Evolutionary conservation across 2,113 vertebrate species (phyloP).

Genomic region (Asarcornis scutulata): DNA sequence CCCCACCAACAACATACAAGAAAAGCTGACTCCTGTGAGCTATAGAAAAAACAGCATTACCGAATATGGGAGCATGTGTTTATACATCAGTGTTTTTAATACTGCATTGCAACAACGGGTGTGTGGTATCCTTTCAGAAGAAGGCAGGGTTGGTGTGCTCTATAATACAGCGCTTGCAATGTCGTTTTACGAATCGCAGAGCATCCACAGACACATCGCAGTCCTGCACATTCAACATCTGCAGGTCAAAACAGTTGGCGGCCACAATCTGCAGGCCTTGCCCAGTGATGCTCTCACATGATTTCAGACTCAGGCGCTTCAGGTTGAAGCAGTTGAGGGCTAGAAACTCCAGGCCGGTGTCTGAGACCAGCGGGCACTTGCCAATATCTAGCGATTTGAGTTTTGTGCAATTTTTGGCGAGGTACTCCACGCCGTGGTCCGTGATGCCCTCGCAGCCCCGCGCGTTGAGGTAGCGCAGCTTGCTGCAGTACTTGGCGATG

Average conservation of each 20-base stretch:
- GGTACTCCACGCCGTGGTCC: constrained; percentile 93
- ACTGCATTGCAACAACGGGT: not conserved
- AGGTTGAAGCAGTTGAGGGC: constrained; percentile 93
- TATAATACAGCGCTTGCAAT: constrained; percentile 94
- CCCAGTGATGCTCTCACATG: constrained; percentile 93
- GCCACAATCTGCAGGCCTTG: constrained; percentile 92
- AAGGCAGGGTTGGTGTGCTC: constrained; percentile 98
- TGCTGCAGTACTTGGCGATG: constrained; percentile 94
- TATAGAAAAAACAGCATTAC: constrained; percentile 54
- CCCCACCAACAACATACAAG: constrained; percentile 25
- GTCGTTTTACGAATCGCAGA: constrained; percentile 90
- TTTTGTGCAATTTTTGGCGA: constrained; percentile 94
- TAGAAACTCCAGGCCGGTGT: constrained; percentile 91
- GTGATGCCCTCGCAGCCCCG: constrained; percentile 97
- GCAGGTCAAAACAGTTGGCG: constrained; percentile 94
- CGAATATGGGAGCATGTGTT: constrained; percentile 19
- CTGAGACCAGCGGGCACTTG: constrained; percentile 95
- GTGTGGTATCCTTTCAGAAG: constrained; percentile 81
- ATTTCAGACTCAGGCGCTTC: constrained; percentile 92
- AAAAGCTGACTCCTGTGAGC: constrained; percentile 50
- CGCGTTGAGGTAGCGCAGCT: constrained; percentile 97
- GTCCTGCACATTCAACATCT: constrained; percentile 96
- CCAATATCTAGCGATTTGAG: constrained; percentile 95
- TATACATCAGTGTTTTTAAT: constrained; percentile 54
- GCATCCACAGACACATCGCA: constrained; percentile 94